Evolutionary conservation across 2,888 invertebrate genomes (phyloP).

Genomic region (Cenopis cana): DNA sequence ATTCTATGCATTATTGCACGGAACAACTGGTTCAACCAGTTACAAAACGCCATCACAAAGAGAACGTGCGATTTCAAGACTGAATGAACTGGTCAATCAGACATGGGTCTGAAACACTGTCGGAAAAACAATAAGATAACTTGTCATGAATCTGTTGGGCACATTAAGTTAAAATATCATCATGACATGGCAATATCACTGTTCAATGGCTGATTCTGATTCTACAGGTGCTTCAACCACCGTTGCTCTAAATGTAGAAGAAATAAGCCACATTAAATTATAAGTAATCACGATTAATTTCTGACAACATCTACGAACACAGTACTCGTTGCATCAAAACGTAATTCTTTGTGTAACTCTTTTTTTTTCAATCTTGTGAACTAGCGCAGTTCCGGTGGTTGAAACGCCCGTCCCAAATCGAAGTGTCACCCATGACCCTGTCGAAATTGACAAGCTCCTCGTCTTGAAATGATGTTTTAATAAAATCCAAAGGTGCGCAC

Average conservation of each 20-base stretch:
- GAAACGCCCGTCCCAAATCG: neutral
- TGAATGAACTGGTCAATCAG: neutral
- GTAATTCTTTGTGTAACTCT: no score
- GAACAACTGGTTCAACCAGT: neutral
- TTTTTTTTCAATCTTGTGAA: no score
- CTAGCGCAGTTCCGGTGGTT: no score
- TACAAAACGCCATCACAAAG: neutral
- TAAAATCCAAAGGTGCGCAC: neutral
- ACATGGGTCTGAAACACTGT: neutral
- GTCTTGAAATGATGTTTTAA: neutral
- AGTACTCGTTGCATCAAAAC: no score
- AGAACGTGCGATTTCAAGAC: neutral
- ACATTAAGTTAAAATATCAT: neutral
- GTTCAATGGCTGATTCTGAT: neutral
- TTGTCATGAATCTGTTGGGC: no score
- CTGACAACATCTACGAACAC: no score
- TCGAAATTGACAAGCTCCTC: neutral
- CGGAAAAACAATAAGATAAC: neutral
- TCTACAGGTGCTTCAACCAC: no score
- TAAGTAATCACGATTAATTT: no score
- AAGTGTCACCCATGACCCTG: neutral
- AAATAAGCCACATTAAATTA: no score
- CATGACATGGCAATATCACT: neutral
- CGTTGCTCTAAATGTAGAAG: no score
- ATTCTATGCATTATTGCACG: neutral